Conservation (phyloP, 1,140 invertebrate genomes). For the Eurosta solidaginis region DNA sequence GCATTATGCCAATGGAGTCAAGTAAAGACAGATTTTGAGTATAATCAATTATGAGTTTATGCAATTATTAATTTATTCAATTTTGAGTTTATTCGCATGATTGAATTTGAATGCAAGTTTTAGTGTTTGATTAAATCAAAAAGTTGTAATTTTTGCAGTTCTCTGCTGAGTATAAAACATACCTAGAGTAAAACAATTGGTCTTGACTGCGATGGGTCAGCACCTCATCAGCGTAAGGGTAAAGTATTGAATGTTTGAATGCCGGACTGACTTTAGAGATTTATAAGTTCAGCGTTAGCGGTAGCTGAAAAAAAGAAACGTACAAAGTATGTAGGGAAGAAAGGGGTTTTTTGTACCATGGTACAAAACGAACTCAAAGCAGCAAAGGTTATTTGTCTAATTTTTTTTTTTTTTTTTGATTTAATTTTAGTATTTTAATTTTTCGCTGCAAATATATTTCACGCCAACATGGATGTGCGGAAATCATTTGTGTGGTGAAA, state of each 20-base stretch:
- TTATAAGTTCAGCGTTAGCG: neutral
- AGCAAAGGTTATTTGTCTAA: too few species aligned
- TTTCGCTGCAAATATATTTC: neutral
- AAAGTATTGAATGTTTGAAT: neutral
- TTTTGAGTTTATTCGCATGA: too few species aligned
- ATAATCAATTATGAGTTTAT: too few species aligned
- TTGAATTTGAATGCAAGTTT: too few species aligned
- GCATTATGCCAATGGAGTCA: too few species aligned
- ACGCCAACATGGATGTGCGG: neutral
- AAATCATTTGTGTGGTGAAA: conserved; percentile 11
- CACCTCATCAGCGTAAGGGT: neutral
- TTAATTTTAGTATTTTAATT: neutral
- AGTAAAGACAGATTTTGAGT: too few species aligned
- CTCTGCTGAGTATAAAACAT: too few species aligned
- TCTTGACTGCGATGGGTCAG: neutral
- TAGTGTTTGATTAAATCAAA: too few species aligned
- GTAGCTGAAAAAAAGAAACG: neutral
- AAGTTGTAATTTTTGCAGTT: too few species aligned
- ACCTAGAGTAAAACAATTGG: too few species aligned
- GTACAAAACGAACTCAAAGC: too few species aligned
- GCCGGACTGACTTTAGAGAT: neutral
- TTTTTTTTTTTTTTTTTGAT: neutral
- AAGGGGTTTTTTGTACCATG: neutral
- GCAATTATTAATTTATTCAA: too few species aligned
- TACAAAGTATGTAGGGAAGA: neutral